Evolutionary conservation across 2,888 invertebrate species (phyloP).

Genomic region (Cryptus viduatorius): DNA sequence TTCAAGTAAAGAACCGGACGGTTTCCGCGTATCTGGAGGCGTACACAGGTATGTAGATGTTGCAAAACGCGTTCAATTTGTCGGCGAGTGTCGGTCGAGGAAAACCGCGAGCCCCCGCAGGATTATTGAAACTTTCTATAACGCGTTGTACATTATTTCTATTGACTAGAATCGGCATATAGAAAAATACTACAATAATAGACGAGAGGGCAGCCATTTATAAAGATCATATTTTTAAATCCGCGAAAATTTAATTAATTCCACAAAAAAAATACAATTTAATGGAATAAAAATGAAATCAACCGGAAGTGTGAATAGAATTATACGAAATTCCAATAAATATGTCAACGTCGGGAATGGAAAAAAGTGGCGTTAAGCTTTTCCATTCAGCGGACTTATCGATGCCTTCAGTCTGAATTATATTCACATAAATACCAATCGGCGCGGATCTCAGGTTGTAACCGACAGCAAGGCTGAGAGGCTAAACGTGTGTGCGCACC

Average conservation of each 20-base stretch:
- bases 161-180: background rate
- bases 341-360: background rate
- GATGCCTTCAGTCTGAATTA: background rate
- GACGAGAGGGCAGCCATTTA: background rate
- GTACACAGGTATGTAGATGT: background rate
- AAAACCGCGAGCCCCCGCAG: conserved; percentile 10
- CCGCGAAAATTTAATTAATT: too few species aligned
- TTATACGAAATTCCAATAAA: background rate
- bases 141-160: background rate
- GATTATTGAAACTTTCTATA: conserved; percentile 2
- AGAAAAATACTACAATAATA: background rate
- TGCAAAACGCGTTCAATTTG: conserved; percentile 14
- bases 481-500: conserved; percentile 23
- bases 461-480: conserved; percentile 14
- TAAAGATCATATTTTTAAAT: background rate
- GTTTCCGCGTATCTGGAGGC: background rate
- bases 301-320: background rate
- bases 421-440: background rate
- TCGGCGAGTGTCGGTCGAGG: conserved; percentile 7
- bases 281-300: background rate
- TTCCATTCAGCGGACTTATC: conserved; percentile 5
- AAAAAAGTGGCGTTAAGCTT: background rate
- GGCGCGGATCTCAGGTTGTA: conserved; percentile 13
- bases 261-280: background rate
- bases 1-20: background rate